Percentiles rank a stretch among this genome's conserved stretches.
Evolutionary conservation across 2,797 vertebrate genomes (phyloP).

Genomic region (Oreonectes daqikongensis): DNA sequence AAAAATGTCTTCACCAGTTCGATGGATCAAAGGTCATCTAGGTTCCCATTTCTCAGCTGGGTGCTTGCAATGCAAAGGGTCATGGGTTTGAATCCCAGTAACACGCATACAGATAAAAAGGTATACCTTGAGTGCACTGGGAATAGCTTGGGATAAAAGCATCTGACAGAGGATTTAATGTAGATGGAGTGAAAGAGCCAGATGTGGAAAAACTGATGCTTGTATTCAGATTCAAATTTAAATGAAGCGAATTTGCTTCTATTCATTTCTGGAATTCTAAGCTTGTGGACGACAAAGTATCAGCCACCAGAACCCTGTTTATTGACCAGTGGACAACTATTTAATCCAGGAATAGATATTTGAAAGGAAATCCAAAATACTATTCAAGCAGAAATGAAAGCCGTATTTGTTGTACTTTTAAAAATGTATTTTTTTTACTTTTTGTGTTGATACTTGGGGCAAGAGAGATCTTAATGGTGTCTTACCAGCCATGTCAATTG

Average conservation of each 20-base stretch:
- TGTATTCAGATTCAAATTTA: background rate
- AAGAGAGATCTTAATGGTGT: background rate
- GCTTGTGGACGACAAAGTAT: background rate
- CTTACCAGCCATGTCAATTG: slow-evolving; percentile 98
- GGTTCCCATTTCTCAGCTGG: slow-evolving; percentile 15
- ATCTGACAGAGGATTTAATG: slow-evolving; percentile 12
- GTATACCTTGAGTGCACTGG: slow-evolving; percentile 1
- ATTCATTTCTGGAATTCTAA: slow-evolving; percentile 9
- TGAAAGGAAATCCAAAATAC: background rate
- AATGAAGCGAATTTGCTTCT: background rate
- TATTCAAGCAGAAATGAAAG: background rate
- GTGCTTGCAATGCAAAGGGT: background rate
- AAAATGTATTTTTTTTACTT: too few species aligned
- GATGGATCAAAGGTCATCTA: slow-evolving; percentile 25
- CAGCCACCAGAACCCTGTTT: background rate
- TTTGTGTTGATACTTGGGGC: too few species aligned
- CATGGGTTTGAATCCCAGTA: background rate
- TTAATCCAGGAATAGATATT: background rate
- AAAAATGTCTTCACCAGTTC: slow-evolving; percentile 15
- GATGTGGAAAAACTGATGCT: background rate
- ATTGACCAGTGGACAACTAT: background rate
- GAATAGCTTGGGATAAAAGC: slow-evolving; percentile 26
- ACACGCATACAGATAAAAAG: background rate
- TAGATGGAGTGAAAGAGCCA: background rate
- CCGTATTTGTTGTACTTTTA: too few species aligned